These are phyloP conservation scores for Agelaius tricolor DNA, from an alignment of 2,113 vertebrate species.

Conservation along the genomic window DNA sequence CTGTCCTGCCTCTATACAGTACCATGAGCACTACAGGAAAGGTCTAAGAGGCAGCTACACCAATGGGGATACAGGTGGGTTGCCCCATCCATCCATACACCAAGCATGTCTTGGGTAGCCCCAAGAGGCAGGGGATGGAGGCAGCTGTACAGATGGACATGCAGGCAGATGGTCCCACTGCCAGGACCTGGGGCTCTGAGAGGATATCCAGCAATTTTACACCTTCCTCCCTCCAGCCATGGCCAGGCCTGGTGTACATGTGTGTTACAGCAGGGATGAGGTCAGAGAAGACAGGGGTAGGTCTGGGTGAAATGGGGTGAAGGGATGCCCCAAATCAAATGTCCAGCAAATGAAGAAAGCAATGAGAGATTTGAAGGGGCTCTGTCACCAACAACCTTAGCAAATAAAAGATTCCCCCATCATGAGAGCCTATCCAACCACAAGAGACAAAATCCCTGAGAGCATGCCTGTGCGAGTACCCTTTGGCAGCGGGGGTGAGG, in stretches of 20 bases:
- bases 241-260: not conserved
- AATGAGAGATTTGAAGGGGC: not conserved
- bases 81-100: not conserved
- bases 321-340: not conserved
- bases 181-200: not conserved
- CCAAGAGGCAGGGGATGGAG: not conserved
- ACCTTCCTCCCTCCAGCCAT: not conserved
- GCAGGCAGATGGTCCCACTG: not conserved
- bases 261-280: not conserved
- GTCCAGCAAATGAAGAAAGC: not conserved
- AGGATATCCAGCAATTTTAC: not conserved
- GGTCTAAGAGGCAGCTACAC: not conserved
- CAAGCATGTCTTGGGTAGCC: not conserved
- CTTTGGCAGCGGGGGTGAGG: not conserved
- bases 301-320: not conserved
- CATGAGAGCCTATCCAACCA: not conserved
- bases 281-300: not conserved
- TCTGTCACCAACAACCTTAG: not conserved
- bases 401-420: not conserved
- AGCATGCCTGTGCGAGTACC: not conserved
- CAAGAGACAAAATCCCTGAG: not conserved
- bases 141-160: not conserved
- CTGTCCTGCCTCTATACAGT: not conserved
- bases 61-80: not conserved
- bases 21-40: not conserved